Base-by-base conservation (phyloP, 2,888 invertebrate species). In the Julus scanicus region DNA sequence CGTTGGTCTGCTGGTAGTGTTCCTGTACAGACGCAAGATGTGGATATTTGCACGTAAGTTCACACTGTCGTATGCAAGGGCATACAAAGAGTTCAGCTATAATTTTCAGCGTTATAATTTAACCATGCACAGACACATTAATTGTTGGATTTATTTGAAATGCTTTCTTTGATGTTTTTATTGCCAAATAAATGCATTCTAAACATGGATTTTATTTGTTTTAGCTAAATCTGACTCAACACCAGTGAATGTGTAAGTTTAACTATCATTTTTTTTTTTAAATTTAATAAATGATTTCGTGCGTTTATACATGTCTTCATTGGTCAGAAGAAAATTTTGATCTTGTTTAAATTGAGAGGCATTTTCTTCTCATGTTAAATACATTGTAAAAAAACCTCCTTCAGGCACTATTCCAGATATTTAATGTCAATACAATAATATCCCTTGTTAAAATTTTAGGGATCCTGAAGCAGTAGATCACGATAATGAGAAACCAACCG, bases 1-100 rank as follows among this genome's bases (percentile, higher is more conserved):
- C 49, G 0, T 49, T 20, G 85, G n/a, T 11, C 20, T 85, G 85
- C n/a, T 85, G 9, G 85, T 85, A n/a, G 49, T 85, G 6, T 85
- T 48, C 49, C 49, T 85, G 44, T 85, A 85, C 44, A 44, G 85
- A 11, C 85, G 85, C 44, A 85, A 85, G 49, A 85, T 44, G 85
- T 85, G 85, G 85, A 48, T 85, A 17, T 85, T 85, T 85, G 85
- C 85, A 9, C 85, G 85, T 85, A 44, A 85, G 85, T 85, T 0
- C 17, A 37, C n/a, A 83, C 8, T n/a, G 3, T 29, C 29, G 29
- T 29, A 29, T 29, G 29, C 29, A 29, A 29, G 29, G 29, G 29
- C 20, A 37, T 80, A 9, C 37, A 37, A 29, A 2, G 20, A 83
- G 15, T 83, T 15, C 83, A 83, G 13, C 20, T 83, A 53, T 48